A percentile compares a stretch with the other conserved stretches of the same genome.
Conservation (phyloP, 2,113 vertebrate species). For the Kryptolebias marmoratus region DNA sequence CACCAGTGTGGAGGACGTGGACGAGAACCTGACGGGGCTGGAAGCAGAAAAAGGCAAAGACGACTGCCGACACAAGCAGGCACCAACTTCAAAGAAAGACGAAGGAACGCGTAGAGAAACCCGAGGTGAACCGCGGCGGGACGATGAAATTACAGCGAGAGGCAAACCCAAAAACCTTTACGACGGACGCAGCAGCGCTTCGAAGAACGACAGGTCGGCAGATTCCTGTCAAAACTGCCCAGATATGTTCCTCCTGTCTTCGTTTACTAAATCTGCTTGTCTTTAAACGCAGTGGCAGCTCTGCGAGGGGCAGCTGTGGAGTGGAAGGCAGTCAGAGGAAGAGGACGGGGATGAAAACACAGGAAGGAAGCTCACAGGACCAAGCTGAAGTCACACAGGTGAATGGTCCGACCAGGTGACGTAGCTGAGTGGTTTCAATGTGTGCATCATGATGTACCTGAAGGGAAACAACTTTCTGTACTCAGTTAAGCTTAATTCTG, state of each 20-base stretch:
- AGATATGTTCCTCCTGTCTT: background rate
- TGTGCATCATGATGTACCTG: no score
- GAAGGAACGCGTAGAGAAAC: background rate
- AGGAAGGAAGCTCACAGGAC: slow-evolving; percentile 88
- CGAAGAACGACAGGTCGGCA: slow-evolving; percentile 87
- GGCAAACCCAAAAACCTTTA: slow-evolving; percentile 75
- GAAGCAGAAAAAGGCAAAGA: background rate
- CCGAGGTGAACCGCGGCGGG: background rate
- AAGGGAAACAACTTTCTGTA: no score
- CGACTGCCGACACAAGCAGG: background rate
- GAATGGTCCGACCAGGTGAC: background rate
- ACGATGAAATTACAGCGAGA: slow-evolving; percentile 27
- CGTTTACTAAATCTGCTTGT: background rate
- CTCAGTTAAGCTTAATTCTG: no score
- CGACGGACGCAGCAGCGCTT: slow-evolving; percentile 74
- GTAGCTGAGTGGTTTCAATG: background rate
- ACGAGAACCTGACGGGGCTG: background rate
- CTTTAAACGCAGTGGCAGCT: background rate
- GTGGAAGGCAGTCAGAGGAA: slow-evolving; percentile 69
- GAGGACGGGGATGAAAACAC: slow-evolving; percentile 82
- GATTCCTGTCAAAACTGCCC: background rate
- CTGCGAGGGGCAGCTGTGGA: background rate
- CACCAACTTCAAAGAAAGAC: background rate
- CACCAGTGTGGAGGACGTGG: slow-evolving; percentile 51
- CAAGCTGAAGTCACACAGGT: slow-evolving; percentile 83